Conservation (phyloP, 2,888 invertebrate genomes). For the Smittia sp. region DNA sequence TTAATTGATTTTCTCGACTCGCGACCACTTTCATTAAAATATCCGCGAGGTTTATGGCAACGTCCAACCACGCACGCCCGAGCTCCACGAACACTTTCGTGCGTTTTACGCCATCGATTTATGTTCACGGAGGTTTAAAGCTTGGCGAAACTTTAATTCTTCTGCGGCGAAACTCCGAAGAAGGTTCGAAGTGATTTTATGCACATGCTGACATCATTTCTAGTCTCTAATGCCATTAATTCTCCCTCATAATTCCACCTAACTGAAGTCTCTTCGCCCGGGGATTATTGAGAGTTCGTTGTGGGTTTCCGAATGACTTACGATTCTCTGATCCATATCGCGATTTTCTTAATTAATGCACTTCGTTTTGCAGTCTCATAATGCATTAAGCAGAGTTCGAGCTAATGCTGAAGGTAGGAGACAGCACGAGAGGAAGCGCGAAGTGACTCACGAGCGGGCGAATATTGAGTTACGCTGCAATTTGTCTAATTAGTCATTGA, state of each 20-base stretch:
- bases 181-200: not conserved
- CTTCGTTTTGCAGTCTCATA: not conserved
- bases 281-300: not conserved
- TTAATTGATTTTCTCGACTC: slow-evolving; percentile 21
- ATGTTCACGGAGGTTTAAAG: not conserved
- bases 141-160: too few species aligned
- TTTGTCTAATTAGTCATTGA: not conserved
- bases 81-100: not conserved
- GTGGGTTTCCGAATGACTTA: slow-evolving; percentile 3
- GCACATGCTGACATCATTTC: not conserved
- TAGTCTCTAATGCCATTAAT: not conserved
- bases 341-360: not conserved
- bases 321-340: not conserved
- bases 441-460: not conserved
- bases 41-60: slow-evolving; percentile 2
- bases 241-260: not conserved
- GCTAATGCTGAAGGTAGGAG: too few species aligned
- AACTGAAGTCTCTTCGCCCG: not conserved
- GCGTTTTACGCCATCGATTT: not conserved
- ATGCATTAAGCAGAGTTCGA: not conserved
- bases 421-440: not conserved
- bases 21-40: slow-evolving; percentile 3
- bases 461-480: not conserved
- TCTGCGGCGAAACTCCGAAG: not conserved
- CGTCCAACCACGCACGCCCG: not conserved